phyloP scores from a whole-genome alignment of 1,140 invertebrate genomes.

The Homarus americanus region DNA sequence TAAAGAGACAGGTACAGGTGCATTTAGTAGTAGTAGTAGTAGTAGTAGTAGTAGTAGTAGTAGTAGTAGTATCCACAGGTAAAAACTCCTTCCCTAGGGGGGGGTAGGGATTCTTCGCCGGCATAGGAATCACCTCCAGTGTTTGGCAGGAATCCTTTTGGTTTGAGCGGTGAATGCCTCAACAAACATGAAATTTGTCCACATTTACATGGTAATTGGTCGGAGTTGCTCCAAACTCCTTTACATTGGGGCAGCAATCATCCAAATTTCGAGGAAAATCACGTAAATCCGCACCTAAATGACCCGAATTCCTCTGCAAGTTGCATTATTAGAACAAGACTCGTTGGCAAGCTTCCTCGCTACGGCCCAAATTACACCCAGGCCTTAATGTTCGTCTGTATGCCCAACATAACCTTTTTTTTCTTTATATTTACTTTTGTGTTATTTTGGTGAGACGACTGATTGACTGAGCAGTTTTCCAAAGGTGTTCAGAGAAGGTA shows the following conservation, averaged over 20 bases:
- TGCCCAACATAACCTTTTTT: too few relatives aligned
- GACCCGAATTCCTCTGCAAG: background rate
- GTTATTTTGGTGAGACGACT: too few relatives aligned
- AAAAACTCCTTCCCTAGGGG: too few relatives aligned
- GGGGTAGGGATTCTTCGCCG: too few relatives aligned
- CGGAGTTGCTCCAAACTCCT: background rate
- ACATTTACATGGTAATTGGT: background rate
- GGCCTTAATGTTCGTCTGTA: too few relatives aligned
- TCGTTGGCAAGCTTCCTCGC: background rate
- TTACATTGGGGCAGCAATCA: background rate
- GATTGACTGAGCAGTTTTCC: too few relatives aligned
- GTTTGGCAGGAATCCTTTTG: background rate
- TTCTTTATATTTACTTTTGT: too few relatives aligned
- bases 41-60: too few relatives aligned
- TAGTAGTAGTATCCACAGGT: too few relatives aligned
- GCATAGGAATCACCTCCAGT: background rate
- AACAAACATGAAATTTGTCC: slow-evolving; percentile 1
- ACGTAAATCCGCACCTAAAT: background rate
- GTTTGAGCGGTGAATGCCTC: background rate
- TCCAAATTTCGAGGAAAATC: background rate
- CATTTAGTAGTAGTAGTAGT: too few relatives aligned
- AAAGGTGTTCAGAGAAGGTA: too few relatives aligned
- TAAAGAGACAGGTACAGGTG: too few relatives aligned
- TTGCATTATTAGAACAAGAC: background rate
- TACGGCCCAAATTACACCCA: background rate